These are phyloP conservation scores for Onychostoma macrolepis DNA, from an alignment of 2,113 vertebrate genomes.

Conservation along the genomic window DNA sequence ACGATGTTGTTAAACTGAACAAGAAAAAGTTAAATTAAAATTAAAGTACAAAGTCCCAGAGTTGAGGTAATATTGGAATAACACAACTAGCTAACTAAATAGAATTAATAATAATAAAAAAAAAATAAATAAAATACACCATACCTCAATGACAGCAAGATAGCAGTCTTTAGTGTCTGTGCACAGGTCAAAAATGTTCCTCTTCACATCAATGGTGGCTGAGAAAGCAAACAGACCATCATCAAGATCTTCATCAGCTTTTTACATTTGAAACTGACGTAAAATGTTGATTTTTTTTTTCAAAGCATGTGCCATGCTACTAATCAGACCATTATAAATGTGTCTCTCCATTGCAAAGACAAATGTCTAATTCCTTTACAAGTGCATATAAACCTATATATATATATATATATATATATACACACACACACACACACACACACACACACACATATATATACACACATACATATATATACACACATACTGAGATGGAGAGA, in stretches of 20 bases:
- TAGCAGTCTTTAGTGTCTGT: constrained; percentile 99
- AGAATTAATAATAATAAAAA: not conserved
- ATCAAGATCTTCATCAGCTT: not conserved
- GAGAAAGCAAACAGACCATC: constrained; percentile 42
- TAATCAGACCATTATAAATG: not conserved
- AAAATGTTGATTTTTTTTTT: too few relatives aligned
- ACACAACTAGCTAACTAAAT: not conserved
- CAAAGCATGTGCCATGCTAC: not conserved
- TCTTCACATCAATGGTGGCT: constrained; percentile 98
- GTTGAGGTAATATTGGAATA: not conserved
- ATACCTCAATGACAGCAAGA: constrained; percentile 97
- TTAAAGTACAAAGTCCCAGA: not conserved
- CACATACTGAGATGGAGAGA: constrained; percentile 72
- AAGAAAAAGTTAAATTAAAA: too few relatives aligned
- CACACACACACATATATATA: too few relatives aligned
- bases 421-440: too few relatives aligned
- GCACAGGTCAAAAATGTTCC: constrained; percentile 98
- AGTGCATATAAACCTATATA: too few relatives aligned
- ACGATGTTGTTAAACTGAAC: not conserved
- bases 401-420: too few relatives aligned
- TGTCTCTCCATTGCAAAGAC: not conserved
- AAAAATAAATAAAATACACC: not conserved
- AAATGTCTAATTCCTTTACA: not conserved
- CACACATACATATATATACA: too few relatives aligned
- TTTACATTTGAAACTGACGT: too few relatives aligned